These are phyloP conservation scores for Myioborus melanocephalus DNA, from an alignment of 2,797 vertebrate genomes.

Conservation along the genomic window DNA sequence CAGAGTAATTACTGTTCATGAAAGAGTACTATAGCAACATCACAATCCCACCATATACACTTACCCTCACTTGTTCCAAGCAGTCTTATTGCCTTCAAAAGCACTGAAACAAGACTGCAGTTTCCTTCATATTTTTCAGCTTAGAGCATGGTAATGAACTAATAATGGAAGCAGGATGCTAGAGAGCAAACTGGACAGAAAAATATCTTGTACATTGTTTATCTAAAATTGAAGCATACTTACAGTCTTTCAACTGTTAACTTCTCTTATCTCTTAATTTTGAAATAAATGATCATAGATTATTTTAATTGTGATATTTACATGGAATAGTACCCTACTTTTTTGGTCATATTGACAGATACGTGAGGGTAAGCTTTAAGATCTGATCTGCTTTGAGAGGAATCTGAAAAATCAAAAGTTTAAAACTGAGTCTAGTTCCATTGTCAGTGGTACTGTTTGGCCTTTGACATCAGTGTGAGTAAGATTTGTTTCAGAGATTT, in stretches of 20 bases:
- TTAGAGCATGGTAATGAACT: not conserved
- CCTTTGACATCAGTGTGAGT: not conserved
- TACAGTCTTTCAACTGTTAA: not conserved
- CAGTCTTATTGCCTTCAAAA: not conserved
- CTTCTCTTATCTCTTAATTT: not conserved
- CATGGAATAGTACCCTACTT: not conserved
- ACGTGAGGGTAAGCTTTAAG: not conserved
- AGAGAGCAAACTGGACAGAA: not conserved
- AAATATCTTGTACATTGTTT: not conserved
- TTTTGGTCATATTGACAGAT: not conserved
- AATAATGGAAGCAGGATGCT: not conserved
- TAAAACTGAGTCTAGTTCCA: not conserved
- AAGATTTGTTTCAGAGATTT: not conserved
- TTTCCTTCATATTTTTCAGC: not conserved
- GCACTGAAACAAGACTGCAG: not conserved
- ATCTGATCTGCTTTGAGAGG: not conserved
- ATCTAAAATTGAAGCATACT: not conserved
- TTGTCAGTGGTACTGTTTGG: not conserved
- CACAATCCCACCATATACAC: not conserved
- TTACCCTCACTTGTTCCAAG: not conserved
- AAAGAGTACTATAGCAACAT: not conserved
- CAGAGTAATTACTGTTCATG: slow-evolving; percentile 43
- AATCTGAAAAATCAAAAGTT: not conserved
- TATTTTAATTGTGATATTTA: not conserved
- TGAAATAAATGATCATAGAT: not conserved